A percentile compares a stretch with the other conserved stretches of the same genome.
Evolutionary conservation across 2,113 vertebrate species (phyloP).

Genomic region (Phaetusa simplex): DNA sequence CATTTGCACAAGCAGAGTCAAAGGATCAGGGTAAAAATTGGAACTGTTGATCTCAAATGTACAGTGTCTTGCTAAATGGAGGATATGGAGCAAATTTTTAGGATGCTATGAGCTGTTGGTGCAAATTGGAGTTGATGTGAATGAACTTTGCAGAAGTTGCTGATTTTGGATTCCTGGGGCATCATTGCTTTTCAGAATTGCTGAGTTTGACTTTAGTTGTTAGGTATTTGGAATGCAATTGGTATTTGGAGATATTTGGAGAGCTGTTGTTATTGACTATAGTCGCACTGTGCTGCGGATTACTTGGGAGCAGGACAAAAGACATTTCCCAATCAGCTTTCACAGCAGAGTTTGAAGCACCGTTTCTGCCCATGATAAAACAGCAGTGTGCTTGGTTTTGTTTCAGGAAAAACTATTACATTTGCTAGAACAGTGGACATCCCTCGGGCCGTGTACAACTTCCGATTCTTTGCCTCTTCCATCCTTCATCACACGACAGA

Average conservation of each 20-base stretch:
- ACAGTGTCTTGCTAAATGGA: neutral
- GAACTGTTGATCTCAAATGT: neutral
- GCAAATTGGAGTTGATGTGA: neutral
- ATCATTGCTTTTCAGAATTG: neutral
- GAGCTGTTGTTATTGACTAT: neutral
- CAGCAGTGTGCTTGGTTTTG: neutral
- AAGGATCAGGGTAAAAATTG: slow-evolving; percentile 88
- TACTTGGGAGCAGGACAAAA: neutral
- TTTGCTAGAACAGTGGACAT: slow-evolving; percentile 90
- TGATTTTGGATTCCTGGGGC: neutral
- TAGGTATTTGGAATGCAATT: neutral
- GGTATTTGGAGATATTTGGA: neutral
- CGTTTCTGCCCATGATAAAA: neutral
- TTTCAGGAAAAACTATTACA: slow-evolving; percentile 86
- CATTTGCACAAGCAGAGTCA: slow-evolving; percentile 90
- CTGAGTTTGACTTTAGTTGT: neutral
- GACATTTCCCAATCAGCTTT: neutral
- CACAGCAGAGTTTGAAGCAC: neutral
- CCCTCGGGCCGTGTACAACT: slow-evolving; percentile 86
- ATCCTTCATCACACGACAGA: slow-evolving; percentile 86
- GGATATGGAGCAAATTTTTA: neutral
- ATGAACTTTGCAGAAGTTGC: neutral
- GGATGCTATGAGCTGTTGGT: neutral
- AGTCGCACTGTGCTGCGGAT: neutral
- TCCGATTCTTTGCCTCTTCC: slow-evolving; percentile 93